Conservation (phyloP, 2,113 vertebrate genomes). For the Saguinus midas region DNA sequence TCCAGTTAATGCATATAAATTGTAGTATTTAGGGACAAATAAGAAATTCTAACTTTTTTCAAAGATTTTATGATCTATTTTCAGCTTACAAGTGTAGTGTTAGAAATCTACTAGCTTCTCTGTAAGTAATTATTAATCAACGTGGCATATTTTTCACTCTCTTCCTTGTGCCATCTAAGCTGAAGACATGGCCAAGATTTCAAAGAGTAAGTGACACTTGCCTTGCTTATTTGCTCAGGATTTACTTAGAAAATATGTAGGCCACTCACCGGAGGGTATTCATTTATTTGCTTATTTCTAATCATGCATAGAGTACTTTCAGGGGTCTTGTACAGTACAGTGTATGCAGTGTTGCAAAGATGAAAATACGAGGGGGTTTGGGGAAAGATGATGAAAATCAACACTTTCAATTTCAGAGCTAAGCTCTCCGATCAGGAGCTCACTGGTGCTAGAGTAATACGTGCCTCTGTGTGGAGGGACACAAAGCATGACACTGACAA, state of each 20-base stretch:
- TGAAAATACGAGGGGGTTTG: not conserved
- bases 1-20: not conserved
- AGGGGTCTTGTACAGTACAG: accelerated
- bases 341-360: not conserved
- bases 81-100: not conserved
- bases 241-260: not conserved
- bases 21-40: not conserved
- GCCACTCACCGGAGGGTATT: not conserved
- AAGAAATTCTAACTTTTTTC: not conserved
- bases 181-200: not conserved
- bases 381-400: not conserved
- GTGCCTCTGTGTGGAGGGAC: accelerated
- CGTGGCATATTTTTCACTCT: not conserved
- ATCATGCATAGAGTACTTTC: not conserved
- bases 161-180: accelerated
- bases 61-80: not conserved
- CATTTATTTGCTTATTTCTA: not conserved
- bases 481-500: not conserved
- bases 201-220: not conserved
- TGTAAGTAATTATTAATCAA: not conserved
- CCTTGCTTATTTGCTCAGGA: not conserved
- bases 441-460: not conserved
- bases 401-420: not conserved
- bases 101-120: not conserved
- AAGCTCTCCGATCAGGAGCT: not conserved